Evolutionary conservation across 1,140 invertebrate genomes (phyloP), one percentile per base, ranked within the genome.

Genomic region (Pomacea maculata): DNA sequence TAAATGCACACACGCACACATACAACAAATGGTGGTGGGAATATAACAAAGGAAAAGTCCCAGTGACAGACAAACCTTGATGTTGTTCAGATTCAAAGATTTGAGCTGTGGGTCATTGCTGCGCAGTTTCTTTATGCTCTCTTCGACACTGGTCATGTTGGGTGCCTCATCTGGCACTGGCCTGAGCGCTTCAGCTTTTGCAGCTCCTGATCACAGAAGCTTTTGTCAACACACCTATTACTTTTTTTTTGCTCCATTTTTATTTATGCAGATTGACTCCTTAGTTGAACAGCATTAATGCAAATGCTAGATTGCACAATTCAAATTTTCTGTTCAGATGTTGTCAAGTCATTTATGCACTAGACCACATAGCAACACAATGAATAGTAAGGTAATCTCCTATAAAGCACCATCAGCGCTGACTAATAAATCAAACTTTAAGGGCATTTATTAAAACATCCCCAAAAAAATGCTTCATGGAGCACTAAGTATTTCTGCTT

Each of bases 161-260:
- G 97, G 97, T 81, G 97, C 97, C 88, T 98, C 97, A 19, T 91
- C 87, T 52, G 97, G 97, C 88, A 95, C 95, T 85, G 95, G 93
- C 94, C 98, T 98, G 81, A 95, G 96, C 92, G 96, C 95, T 86
- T 97, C 95, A 80, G 97, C 96, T 93, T 98, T 98, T 15, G 97
- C 99, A 85, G 98, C 95, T 85, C 97, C 97, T 92, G 83, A 17
- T 85, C 82, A 29, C 54, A 84, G n/a, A 63, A 63, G 19, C 34
- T 19, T 73, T 25, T 19, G 34, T 61, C 57, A 61, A 61, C 11
- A 61, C 15, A 11, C 11, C 57, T 61, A 17, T 61, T 61, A 61
- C 57, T 61, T 61, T 17, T 61, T 17, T 17, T 61, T 17, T 61
- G 15, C 57, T 11, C 1, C 57, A 61, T 1, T 8, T 61, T 61